These are phyloP conservation scores for Cossypha heuglini DNA, from an alignment of 2,797 vertebrate species.

Conservation along the genomic window DNA sequence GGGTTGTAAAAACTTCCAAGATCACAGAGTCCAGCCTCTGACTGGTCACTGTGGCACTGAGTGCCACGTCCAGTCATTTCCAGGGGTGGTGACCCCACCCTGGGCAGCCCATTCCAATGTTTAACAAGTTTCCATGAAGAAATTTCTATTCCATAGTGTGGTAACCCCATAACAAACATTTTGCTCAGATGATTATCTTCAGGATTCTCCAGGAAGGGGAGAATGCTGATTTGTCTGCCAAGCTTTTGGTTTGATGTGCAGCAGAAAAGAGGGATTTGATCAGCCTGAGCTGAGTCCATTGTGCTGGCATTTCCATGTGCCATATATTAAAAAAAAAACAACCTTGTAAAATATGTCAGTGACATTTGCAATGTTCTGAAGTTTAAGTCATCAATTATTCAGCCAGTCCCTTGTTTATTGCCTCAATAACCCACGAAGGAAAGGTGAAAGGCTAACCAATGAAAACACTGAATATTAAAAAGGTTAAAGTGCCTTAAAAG, in stretches of 20 bases:
- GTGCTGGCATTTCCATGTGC: neutral
- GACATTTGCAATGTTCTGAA: slow-evolving; percentile 8
- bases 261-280: neutral
- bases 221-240: neutral
- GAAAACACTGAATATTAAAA: slow-evolving; percentile 37
- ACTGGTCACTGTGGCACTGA: neutral
- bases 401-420: slow-evolving; percentile 2
- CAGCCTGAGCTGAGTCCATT: neutral
- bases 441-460: slow-evolving; percentile 34
- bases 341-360: neutral
- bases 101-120: neutral
- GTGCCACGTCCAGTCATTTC: neutral
- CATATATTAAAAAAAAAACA: neutral
- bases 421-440: neutral
- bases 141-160: neutral
- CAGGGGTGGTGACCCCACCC: neutral
- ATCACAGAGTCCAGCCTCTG: neutral
- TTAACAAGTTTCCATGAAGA: neutral
- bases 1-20: no score
- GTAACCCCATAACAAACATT: neutral
- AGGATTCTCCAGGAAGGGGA: neutral
- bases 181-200: neutral
- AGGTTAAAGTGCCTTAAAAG: slow-evolving; percentile 17
- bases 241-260: neutral
- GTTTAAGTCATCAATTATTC: neutral